Evolutionary conservation across 2,797 vertebrate species (phyloP).

Genomic region (Pantherophis vulpinus): DNA sequence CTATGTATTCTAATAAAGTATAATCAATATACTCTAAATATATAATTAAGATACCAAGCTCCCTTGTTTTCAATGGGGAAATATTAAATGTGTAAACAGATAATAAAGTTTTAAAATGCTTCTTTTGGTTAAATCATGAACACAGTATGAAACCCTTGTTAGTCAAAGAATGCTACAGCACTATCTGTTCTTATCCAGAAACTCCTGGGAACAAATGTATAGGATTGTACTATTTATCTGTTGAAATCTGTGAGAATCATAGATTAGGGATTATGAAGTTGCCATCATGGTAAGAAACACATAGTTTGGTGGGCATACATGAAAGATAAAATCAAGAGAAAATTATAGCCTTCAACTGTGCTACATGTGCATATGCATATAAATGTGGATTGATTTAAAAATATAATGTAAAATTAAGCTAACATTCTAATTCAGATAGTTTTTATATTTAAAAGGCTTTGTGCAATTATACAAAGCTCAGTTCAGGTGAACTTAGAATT

Average conservation of each 20-base stretch:
- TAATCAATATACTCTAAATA: neutral
- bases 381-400: neutral
- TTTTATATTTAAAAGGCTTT: neutral
- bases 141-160: conserved; percentile 29
- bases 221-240: neutral
- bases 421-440: neutral
- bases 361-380: neutral
- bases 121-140: neutral
- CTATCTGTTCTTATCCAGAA: neutral
- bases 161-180: conserved; percentile 32
- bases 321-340: conserved; percentile 12
- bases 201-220: neutral
- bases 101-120: neutral
- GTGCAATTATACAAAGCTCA: neutral
- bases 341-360: neutral
- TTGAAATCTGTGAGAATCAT: conserved; percentile 36
- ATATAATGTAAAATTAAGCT: neutral
- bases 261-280: conserved; percentile 6
- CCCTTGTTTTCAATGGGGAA: neutral
- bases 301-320: neutral
- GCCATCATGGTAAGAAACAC: neutral
- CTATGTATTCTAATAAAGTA: conserved; percentile 51
- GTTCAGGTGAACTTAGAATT: conserved; percentile 41
- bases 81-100: neutral
- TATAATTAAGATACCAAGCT: neutral